Percentiles rank a stretch among this genome's conserved stretches.
Evolutionary conservation across 2,113 vertebrate genomes (phyloP).

Genomic region (Rhinolophus sinicus): DNA sequence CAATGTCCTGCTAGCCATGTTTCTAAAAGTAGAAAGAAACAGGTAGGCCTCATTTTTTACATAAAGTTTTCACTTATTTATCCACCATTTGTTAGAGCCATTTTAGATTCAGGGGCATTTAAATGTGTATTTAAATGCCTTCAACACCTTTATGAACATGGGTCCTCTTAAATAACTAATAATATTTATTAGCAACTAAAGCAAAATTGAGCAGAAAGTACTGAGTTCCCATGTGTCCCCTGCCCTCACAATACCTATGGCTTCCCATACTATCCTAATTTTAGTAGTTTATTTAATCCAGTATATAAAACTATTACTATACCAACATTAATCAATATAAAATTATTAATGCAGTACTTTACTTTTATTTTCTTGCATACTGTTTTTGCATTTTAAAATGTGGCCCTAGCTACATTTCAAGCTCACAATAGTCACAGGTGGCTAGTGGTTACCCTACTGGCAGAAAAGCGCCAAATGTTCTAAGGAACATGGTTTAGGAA

Average conservation of each 20-base stretch:
- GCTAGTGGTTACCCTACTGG: not conserved
- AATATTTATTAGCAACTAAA: not conserved
- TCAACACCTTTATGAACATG: too few species aligned
- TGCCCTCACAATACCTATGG: not conserved
- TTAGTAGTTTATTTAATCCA: constrained; percentile 15
- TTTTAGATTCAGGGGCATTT: not conserved
- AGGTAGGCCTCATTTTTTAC: not conserved
- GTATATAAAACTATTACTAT: not conserved
- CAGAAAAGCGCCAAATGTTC: not conserved
- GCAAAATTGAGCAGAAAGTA: not conserved
- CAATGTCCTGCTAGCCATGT: not conserved
- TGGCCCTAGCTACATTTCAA: not conserved
- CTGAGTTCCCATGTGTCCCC: too few species aligned
- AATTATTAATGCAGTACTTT: not conserved
- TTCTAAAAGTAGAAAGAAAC: constrained; percentile 4
- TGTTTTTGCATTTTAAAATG: not conserved
- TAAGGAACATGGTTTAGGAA: not conserved
- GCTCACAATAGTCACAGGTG: not conserved
- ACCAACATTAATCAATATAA: not conserved
- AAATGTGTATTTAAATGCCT: too few species aligned
- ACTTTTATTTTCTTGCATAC: not conserved
- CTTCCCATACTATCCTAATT: not conserved
- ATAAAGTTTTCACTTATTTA: not conserved
- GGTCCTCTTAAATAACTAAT: too few species aligned
- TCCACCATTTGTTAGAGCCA: not conserved